phyloP scores from a whole-genome alignment of 30 jellyfish, hydroid and myxozoan genomes.

The Aurelia aurita region DNA sequence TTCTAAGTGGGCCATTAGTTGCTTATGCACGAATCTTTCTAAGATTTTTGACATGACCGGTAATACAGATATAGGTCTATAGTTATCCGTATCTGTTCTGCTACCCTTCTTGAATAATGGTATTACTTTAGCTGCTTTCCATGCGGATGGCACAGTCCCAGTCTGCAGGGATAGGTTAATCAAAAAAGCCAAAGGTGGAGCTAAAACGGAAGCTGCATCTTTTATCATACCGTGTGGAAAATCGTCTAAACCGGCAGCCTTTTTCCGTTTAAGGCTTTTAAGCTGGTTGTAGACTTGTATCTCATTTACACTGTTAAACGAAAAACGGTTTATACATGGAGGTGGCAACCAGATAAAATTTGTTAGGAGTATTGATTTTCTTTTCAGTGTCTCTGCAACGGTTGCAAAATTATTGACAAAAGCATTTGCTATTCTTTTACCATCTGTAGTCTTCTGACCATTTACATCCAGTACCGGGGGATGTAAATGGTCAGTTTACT shows the following conservation, averaged over 20 bases:
- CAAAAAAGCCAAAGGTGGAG: constrained; percentile 19
- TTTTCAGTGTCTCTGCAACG: constrained; percentile 32
- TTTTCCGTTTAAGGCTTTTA: constrained; percentile 26
- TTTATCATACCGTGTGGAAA: no score
- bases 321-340: not conserved
- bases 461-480: not conserved
- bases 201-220: constrained; percentile 24
- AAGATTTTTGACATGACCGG: no score
- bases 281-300: constrained; percentile 39
- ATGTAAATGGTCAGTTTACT: no score
- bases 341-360: constrained; percentile 38
- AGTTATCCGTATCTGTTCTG: no score
- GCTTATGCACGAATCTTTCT: constrained; percentile 35
- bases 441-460: constrained; percentile 40
- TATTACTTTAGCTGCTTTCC: constrained; percentile 30
- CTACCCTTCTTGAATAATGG: constrained; percentile 27
- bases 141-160: constrained; percentile 9
- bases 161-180: constrained; percentile 26
- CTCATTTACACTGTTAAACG: constrained; percentile 27
- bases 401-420: constrained; percentile 44
- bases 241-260: constrained; percentile 37
- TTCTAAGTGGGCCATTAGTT: constrained; percentile 29
- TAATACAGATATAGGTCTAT: no score
- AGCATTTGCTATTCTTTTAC: constrained; percentile 38
- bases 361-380: constrained; percentile 15